Base-by-base conservation (phyloP, 2,888 invertebrate species). In the Hirtodrosophila trivittata region DNA sequence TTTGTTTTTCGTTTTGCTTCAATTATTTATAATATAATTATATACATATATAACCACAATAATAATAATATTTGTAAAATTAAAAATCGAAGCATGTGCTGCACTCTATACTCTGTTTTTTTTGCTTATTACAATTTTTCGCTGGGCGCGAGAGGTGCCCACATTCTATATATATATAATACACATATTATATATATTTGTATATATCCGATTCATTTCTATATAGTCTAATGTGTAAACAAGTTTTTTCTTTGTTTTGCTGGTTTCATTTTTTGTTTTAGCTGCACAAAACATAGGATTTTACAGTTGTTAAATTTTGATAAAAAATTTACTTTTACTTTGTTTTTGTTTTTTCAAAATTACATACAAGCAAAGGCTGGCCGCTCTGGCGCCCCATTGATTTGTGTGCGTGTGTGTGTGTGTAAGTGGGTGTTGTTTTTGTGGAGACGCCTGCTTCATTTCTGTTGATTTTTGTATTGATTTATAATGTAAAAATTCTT, bases 31-130 rank as follows among this genome's bases (percentile, higher is more conserved):
- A 86, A 86, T 87, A 87, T 88, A 88, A 88, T 88, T 89, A 88
- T 88, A 87, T 88, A 88, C 89, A 88, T 89, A 89, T 84, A 88
- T 87, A 88, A 89, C 89, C 88, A 88, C 88, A 89, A 85, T 84
- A 83, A 83, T 88, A 78, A 83, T 85, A 85, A 87, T 85, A 75
- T 73, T 74, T 87, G 80, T 87, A 83, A 83, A 83, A 83, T 83
- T 83, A 83, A 87, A 83, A 83, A 83, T 87, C 78, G 83, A 83
- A 83, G 82, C 82, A 86, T 85, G 87, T 82, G 78, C 83, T 82
- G 87, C 87, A 82, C 85, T 86, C 80, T 84, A 84, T 84, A 54
- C 69, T 80, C 73, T 66, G 75, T 78, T 75, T 72, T 46, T 60
- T 72, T 46, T 60, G 60, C 57, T 69, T 77, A 63, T 74, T 74